Evolutionary conservation across 92 coral and sea anemone species (phyloP).

Genomic region (Ricordea florida): DNA sequence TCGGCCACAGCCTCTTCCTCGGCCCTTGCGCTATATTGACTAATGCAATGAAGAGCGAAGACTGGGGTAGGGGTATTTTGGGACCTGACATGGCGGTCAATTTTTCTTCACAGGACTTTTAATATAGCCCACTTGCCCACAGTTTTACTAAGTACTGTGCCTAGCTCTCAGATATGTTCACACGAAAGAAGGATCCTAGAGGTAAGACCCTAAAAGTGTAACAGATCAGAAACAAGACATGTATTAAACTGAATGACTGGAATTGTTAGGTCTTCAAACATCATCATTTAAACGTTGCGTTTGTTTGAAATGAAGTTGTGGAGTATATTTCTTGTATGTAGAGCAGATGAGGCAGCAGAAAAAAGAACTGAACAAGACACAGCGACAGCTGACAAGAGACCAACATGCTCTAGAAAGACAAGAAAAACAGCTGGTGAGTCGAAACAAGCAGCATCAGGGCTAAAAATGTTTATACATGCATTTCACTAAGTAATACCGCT

Average conservation of each 20-base stretch:
- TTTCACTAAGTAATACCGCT: too few species aligned
- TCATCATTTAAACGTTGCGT: neutral
- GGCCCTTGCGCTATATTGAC: too few species aligned
- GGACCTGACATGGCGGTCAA: constrained; percentile 40
- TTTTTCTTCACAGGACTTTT: neutral
- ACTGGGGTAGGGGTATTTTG: constrained; percentile 21
- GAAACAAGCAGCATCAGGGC: neutral
- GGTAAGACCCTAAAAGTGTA: neutral
- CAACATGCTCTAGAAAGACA: constrained; percentile 90
- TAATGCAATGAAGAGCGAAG: too few species aligned
- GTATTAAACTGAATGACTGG: neutral
- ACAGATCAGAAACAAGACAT: neutral
- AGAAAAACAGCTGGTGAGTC: constrained; percentile 93
- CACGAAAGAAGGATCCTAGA: constrained; percentile 26
- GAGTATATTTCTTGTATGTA: constrained; percentile 16
- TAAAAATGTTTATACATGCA: neutral
- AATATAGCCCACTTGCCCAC: neutral
- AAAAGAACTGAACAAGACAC: constrained; percentile 85
- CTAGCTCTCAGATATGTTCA: constrained; percentile 8
- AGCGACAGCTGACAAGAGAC: constrained; percentile 85
- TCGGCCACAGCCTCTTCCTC: too few species aligned
- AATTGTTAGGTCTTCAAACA: neutral
- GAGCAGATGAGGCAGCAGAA: constrained; percentile 95
- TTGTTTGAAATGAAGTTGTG: too few species aligned
- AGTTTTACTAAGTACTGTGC: neutral